Evolutionary conservation across 2,113 vertebrate genomes (phyloP), one percentile per base, ranked within the genome.

Genomic region (Epinephelus fuscoguttatus): DNA sequence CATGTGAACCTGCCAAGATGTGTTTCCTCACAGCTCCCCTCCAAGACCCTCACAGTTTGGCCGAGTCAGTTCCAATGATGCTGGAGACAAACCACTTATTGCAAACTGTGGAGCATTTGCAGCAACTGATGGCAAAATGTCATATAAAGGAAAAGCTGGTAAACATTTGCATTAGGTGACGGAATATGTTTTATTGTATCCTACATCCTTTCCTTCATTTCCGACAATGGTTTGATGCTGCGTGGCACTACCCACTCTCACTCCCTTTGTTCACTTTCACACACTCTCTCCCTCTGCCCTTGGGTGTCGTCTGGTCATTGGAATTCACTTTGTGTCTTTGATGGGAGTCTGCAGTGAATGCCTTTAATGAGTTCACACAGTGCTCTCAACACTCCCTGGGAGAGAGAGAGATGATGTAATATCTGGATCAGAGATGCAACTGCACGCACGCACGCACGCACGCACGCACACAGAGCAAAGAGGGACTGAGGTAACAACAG

Each of bases 391-490:
- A 37, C 63, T 86, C 82, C 14, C 70, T 75, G 71, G 80, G 80
- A 87, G 77, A 87, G 30, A 17, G 42, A 63, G 81, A 64, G 68
- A 59, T 90, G 88, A 92, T 89, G 89, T 89, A 92, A 92, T 85
- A 76, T 63, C 64, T 70, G 67, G 73, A 82, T 87, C 79, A 47
- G 57, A 81, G 78, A 83, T 86, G 87, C 67, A 90, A 91, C 80
- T 7, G 7, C 49, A 25, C 12, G 7, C 40, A 13, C 73, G 19
- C 63, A 17, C 19, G 14, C 61, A 14, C 27, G 3, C 0, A 27
- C 27, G 27, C 0, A 27, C 27, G 3, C 37, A 40, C 27, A 33
- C 56, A 12, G 6, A 53, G 19, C 52, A 53, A 17, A 37, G 61
- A 10, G 50, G 33, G 33, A 18, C 17, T 21, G 33, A 15, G 56